Evolutionary conservation across 2,797 vertebrate genomes (phyloP).

Genomic region (Alcedo atthis): DNA sequence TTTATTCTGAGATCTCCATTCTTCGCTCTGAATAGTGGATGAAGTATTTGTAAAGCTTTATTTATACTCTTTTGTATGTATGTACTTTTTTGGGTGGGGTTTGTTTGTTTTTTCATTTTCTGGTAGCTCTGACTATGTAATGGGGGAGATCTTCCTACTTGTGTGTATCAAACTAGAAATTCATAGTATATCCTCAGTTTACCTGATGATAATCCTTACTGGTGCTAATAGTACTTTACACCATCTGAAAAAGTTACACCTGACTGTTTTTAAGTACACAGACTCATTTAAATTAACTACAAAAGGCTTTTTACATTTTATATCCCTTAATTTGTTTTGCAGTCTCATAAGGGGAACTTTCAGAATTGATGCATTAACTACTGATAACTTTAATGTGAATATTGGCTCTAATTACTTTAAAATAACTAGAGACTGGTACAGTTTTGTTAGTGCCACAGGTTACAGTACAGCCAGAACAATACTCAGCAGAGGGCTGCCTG

Average conservation of each 20-base stretch:
- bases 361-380: not conserved
- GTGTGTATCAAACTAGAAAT: not conserved
- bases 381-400: not conserved
- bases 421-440: not conserved
- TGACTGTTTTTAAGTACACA: not conserved
- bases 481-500: not conserved
- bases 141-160: not conserved
- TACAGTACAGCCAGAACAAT: not conserved
- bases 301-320: not conserved
- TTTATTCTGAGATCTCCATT: not conserved
- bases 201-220: not conserved
- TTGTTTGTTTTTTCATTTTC: too few relatives aligned
- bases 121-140: not conserved
- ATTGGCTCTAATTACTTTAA: not conserved
- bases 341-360: rapidly evolving
- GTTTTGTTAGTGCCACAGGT: not conserved
- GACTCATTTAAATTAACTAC: not conserved
- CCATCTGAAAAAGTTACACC: not conserved
- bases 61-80: not conserved
- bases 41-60: not conserved
- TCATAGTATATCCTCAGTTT: not conserved
- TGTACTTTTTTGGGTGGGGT: not conserved
- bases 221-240: not conserved
- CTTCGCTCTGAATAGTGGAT: not conserved
- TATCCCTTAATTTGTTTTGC: not conserved